phyloP scores from a whole-genome alignment of 2,113 vertebrate genomes.

The Lota lota region DNA sequence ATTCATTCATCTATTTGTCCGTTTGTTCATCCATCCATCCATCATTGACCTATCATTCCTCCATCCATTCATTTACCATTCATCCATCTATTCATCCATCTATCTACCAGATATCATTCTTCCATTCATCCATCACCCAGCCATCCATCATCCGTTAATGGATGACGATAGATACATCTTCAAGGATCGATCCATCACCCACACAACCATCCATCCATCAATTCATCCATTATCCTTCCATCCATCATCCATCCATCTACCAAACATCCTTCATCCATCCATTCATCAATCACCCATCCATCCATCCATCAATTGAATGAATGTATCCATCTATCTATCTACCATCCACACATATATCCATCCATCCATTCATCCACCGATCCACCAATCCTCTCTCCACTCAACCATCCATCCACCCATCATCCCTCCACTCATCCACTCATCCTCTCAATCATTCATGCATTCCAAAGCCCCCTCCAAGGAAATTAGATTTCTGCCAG shows the following conservation, averaged over 20 bases:
- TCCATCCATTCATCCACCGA: neutral
- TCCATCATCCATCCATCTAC: neutral
- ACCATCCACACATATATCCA: neutral
- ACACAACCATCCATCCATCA: neutral
- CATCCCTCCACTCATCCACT: neutral
- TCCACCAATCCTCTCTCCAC: neutral
- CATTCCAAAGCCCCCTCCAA: neutral
- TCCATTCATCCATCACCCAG: neutral
- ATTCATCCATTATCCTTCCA: neutral
- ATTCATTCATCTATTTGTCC: no score
- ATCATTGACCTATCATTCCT: no score
- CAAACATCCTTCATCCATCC: no score
- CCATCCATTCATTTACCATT: no score
- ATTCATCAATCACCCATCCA: no score
- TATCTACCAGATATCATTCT: no score
- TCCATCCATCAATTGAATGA: neutral
- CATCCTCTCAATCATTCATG: neutral
- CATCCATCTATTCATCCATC: no score
- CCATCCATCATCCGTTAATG: neutral
- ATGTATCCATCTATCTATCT: no score
- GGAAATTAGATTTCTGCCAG: conserved; percentile 6
- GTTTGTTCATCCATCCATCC: no score
- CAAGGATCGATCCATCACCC: no score
- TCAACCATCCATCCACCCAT: neutral
- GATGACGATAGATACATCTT: neutral